phyloP scores from a whole-genome alignment of 64 coral and sea anemone genomes.

The Dendronephthya gigantea region DNA sequence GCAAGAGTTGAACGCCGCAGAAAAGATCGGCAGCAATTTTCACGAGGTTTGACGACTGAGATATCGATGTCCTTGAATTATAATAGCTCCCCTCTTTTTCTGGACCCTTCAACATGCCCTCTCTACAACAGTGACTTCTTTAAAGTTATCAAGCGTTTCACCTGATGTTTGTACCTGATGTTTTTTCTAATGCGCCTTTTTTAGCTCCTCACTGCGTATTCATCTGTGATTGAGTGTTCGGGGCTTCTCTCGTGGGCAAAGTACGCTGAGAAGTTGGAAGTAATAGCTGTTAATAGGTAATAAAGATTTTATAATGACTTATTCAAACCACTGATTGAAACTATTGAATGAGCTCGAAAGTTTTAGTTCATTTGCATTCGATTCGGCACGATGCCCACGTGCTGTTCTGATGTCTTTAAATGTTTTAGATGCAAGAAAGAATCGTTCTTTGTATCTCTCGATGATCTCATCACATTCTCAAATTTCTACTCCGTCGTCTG shows the following conservation, averaged over 20 bases:
- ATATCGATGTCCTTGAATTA: too few species aligned
- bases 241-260: slow-evolving; percentile 69
- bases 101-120: too few species aligned
- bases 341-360: too few species aligned
- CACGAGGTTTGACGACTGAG: slow-evolving; percentile 44
- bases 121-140: too few species aligned
- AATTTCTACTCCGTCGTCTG: not conserved
- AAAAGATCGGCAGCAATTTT: slow-evolving; percentile 70
- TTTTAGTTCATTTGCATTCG: too few species aligned
- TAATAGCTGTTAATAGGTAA: slow-evolving; percentile 72
- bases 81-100: too few species aligned
- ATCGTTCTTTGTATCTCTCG: not conserved
- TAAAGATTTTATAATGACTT: too few species aligned
- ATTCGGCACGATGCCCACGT: too few species aligned
- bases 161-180: not conserved
- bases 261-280: slow-evolving; percentile 61
- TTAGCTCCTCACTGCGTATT: slow-evolving; percentile 70
- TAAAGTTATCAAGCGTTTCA: not conserved
- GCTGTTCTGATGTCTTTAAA: too few species aligned
- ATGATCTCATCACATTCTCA: not conserved
- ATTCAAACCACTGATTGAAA: too few species aligned
- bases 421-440: not conserved
- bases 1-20: slow-evolving; percentile 73
- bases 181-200: not conserved
- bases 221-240: slow-evolving; percentile 71